Conservation (phyloP, 2,888 invertebrate genomes). For the Drosophila niveifrons region DNA sequence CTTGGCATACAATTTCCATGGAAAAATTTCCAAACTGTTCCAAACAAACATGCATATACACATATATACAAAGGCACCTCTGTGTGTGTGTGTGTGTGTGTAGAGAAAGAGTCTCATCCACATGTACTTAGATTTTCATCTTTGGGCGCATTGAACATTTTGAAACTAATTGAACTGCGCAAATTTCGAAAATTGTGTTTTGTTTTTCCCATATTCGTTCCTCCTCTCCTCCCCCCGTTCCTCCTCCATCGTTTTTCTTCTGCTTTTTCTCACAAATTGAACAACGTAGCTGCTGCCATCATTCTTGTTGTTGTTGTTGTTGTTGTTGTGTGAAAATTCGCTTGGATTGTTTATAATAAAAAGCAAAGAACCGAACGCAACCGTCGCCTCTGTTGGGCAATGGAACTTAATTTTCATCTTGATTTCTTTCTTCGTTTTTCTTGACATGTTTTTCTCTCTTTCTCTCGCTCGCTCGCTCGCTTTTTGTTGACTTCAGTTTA, state of each 20-base stretch:
- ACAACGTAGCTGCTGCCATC: slow-evolving; percentile 30
- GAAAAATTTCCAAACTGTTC: slow-evolving; percentile 44
- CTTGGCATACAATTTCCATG: slow-evolving; percentile 35
- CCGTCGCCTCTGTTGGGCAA: slow-evolving; percentile 64
- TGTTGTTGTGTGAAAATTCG: slow-evolving; percentile 59
- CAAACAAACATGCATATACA: slow-evolving; percentile 28
- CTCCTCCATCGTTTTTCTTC: slow-evolving; percentile 34
- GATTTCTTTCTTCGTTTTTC: slow-evolving; percentile 29
- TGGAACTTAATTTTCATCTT: slow-evolving; percentile 62
- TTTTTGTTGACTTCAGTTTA: slow-evolving; percentile 63
- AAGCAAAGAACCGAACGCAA: slow-evolving; percentile 55
- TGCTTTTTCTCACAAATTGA: slow-evolving; percentile 45
- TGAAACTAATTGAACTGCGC: slow-evolving; percentile 74
- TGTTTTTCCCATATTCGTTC: slow-evolving; percentile 20
- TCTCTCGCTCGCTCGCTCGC: slow-evolving; percentile 14
- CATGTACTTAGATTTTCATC: slow-evolving; percentile 34
- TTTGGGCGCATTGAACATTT: slow-evolving; percentile 35
- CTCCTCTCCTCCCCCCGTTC: too few relatives aligned
- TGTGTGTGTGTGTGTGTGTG: neutral
- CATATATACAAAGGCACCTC: slow-evolving; percentile 6
- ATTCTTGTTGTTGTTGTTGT: slow-evolving; percentile 5
- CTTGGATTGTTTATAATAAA: slow-evolving; percentile 72
- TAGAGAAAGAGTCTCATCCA: slow-evolving; percentile 24
- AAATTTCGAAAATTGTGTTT: slow-evolving; percentile 63
- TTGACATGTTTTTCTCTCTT: slow-evolving; percentile 27